Evolutionary conservation across 2,888 invertebrate genomes (phyloP).

Genomic region (Andrena trimmerana): DNA sequence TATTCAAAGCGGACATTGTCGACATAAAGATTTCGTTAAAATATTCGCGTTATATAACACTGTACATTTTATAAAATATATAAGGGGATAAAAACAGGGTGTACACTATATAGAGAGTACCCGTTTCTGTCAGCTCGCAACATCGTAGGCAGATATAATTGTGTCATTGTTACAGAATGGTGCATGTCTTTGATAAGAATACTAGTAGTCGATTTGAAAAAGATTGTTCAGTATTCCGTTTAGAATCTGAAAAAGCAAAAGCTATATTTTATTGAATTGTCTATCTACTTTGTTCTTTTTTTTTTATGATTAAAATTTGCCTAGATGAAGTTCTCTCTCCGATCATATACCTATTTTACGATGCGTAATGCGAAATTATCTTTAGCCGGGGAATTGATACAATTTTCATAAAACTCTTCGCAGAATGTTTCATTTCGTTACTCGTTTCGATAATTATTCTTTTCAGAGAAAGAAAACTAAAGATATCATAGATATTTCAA

Average conservation of each 20-base stretch:
- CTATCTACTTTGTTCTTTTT: slow-evolving; percentile 25
- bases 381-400: neutral
- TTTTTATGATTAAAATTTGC: slow-evolving; percentile 35
- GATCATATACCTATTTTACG: neutral
- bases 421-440: neutral
- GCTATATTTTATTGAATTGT: slow-evolving; percentile 61
- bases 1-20: slow-evolving; percentile 17
- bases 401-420: neutral
- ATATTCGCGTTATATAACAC: slow-evolving; percentile 28
- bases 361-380: neutral
- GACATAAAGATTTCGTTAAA: slow-evolving; percentile 14
- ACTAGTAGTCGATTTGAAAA: slow-evolving; percentile 78
- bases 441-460: neutral
- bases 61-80: slow-evolving; percentile 40
- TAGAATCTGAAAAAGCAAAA: slow-evolving; percentile 78
- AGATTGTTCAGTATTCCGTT: slow-evolving; percentile 76
- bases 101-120: slow-evolving; percentile 66
- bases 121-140: slow-evolving; percentile 62
- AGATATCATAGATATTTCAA: neutral
- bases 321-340: neutral
- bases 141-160: slow-evolving; percentile 63
- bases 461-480: slow-evolving; percentile 3
- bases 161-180: slow-evolving; percentile 77
- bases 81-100: slow-evolving; percentile 54
- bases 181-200: slow-evolving; percentile 80